Base-by-base conservation (phyloP, 2,797 vertebrate species). In the Etheostoma perlongum region DNA sequence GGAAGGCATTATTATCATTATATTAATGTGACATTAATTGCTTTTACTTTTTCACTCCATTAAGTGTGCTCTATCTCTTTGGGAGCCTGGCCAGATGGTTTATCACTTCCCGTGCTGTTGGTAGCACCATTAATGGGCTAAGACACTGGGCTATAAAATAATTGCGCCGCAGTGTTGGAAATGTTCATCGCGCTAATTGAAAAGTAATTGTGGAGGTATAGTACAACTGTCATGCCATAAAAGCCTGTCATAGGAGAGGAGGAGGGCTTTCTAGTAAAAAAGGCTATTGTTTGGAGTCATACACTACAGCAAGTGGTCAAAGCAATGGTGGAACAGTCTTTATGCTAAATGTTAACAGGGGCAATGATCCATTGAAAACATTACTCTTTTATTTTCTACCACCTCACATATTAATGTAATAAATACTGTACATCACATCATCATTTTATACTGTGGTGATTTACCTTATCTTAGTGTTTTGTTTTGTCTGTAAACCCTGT, bases 1-100 rank as follows among this genome's bases (percentile, higher is more conserved):
- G 90, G 90, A 93, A 91, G 92, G 94, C 93, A 95, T 95, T 96
- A 95, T 96, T 96, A 95, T 95, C 94, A 92, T 96, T 96, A 95
- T 95, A 96, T 95, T 96, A 96, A 95, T 95, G 95, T 95, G 95
- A 96, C 95, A 95, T 95, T 96, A 95, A 96, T 96, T 95, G 95
- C 95, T 95, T 95, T 95, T 95, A 95, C 93, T 96, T 96, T 95
- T 95, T 95, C 95, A 95, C 94, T 96, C 95, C 95, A 96, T 96
- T 96, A 95, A 95, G 93, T 95, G 94, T 93, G 93, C 93, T 94
- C 94, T 94, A 94, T 96, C 95, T 95, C 95, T 94, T 91, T 90
- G 94, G 95, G 95, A 96, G 92, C 89, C 87, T 72, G 90, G 94
- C 94, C 95, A 96, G 95, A 95, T 95, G 95, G 94, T 96, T 95